Base-by-base conservation (phyloP, 2,113 vertebrate genomes). In the Hippoglossus stenolepis region DNA sequence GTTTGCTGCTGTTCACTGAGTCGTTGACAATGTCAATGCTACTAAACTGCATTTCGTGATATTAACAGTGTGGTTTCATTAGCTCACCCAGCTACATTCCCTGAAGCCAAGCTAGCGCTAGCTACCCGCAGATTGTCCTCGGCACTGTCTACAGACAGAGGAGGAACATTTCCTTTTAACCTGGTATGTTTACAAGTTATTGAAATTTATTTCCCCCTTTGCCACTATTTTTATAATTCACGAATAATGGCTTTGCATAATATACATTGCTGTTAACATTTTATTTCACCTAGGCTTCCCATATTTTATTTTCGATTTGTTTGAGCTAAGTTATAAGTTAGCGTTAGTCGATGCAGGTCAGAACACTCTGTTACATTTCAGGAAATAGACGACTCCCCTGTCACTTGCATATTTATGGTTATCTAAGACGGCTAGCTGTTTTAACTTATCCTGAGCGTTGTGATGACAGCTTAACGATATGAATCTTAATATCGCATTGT, bases 311-410 rank as follows among this genome's bases (percentile, higher is more conserved):
- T 83, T 58, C n/a, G 21, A 26, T 80, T 82, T 77, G 63, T 84
- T 90, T 83, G 58, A 71, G 65, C 53, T 2, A 67, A 84, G 82
- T 81, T 90, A 40, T 61, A 87, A 90, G 66, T 87, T 82, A 58
- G 65, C 77, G 73, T 73, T 62, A 58, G 54, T 23, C 64, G 74
- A 62, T 83, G 72, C 74, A 79, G 77, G 77, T 90, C 71, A 78
- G 79, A 83, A 76, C 75, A 75, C 63, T 70, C 53, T 31, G 66
- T 77, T 65, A 57, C n/a, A 73, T 85, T 85, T 87, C 92, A 91
- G 92, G 91, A 92, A 92, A 90, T 93, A 92, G 89, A 90, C 92
- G 79, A 58, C 67, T 77, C 87, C 91, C 56, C 75, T 86, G 84
- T 87, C 83, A 85, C 51, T 79, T 78, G 72, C 73, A 71, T 54